Evolutionary conservation across 35 echinoderm and acorn worm species (phyloP).

Genomic region (Nesometra sesokonis): DNA sequence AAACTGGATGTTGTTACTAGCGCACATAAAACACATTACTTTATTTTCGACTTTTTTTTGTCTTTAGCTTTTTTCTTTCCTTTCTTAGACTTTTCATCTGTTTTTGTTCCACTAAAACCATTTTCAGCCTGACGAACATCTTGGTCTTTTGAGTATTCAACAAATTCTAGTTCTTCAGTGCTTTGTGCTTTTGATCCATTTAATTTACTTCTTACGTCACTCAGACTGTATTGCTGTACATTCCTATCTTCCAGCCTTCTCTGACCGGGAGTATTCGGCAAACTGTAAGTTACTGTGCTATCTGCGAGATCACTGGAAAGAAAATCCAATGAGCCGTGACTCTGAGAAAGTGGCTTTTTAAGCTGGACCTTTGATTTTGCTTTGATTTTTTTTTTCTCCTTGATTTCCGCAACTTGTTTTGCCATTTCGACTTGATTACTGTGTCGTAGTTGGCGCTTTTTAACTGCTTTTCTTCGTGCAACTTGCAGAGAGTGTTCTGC

Average conservation of each 20-base stretch:
- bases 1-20: too few species aligned
- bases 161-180: not conserved
- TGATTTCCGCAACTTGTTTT: constrained; percentile 11
- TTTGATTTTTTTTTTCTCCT: constrained; percentile 21
- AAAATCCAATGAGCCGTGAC: not conserved
- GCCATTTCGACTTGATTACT: constrained; percentile 60
- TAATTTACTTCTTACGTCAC: not conserved
- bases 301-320: not conserved
- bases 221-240: not conserved
- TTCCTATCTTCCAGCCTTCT: not conserved
- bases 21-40: not conserved
- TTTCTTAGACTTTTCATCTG: not conserved
- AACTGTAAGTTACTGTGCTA: not conserved
- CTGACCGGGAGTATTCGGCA: not conserved
- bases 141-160: not conserved
- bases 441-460: constrained; percentile 42
- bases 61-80: not conserved
- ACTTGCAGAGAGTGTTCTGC: constrained; percentile 72
- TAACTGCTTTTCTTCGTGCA: constrained; percentile 57
- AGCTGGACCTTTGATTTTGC: not conserved
- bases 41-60: not conserved
- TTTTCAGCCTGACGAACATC: not conserved
- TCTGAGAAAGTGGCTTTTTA: not conserved
- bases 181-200: not conserved
- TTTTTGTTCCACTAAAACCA: not conserved